A percentile compares a stretch with the other conserved stretches of the same genome.
Conservation (phyloP, 2,113 vertebrate species). For the Atrichornis clamosus region DNA sequence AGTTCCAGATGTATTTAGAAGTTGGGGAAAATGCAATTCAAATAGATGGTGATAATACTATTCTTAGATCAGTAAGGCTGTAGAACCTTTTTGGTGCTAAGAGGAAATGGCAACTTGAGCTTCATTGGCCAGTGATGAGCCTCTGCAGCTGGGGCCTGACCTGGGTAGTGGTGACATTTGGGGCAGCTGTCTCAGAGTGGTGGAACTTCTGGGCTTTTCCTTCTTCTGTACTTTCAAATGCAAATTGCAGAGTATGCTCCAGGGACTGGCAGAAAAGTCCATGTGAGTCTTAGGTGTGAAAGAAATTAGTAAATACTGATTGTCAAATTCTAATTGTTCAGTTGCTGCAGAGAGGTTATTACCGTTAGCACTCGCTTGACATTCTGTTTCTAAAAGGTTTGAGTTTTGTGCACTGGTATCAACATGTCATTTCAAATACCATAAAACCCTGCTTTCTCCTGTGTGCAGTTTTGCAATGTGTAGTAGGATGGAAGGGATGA, state of each 20-base stretch:
- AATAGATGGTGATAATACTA: neutral
- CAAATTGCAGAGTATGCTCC: neutral
- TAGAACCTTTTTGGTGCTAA: neutral
- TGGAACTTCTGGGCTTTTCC: neutral
- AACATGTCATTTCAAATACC: neutral
- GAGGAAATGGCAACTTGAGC: neutral
- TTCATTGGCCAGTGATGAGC: neutral
- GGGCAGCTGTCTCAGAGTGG: neutral
- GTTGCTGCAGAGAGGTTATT: neutral
- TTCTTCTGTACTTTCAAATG: constrained; percentile 3
- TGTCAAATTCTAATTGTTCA: neutral
- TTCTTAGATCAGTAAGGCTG: neutral
- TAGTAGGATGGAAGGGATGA: neutral
- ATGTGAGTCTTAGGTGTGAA: neutral
- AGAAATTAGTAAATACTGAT: neutral
- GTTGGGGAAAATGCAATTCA: neutral
- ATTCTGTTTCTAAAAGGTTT: neutral
- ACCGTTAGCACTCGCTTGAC: neutral
- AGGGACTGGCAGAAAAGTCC: neutral
- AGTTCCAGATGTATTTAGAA: neutral
- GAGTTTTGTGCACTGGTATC: neutral
- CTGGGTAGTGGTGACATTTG: neutral
- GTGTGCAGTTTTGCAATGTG: neutral
- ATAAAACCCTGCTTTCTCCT: neutral
- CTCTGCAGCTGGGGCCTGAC: neutral